phyloP scores from a whole-genome alignment of 2,113 vertebrate genomes.

The Bothrops jararaca region DNA sequence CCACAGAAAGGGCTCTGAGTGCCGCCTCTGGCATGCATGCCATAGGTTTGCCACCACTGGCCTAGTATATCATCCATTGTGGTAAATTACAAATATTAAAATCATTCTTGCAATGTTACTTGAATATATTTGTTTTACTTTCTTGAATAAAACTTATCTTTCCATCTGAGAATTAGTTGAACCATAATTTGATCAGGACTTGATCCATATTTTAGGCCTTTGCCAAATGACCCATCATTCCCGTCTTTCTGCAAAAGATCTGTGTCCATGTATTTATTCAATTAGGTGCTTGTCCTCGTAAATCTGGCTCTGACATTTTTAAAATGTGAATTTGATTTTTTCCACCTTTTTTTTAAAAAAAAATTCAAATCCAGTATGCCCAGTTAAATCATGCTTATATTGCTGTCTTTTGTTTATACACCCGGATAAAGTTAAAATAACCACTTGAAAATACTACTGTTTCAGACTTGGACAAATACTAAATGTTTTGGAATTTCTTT shows the following conservation, averaged over 20 bases:
- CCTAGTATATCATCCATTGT: not conserved
- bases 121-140: not conserved
- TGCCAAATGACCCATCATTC: not conserved
- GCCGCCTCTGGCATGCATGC: no score
- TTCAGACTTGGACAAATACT: slow-evolving; percentile 30
- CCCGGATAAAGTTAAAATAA: not conserved
- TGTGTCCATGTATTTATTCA: not conserved
- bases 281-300: not conserved
- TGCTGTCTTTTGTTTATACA: slow-evolving; percentile 16
- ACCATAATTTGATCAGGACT: not conserved
- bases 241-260: not conserved
- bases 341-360: rapidly evolving
- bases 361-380: not conserved
- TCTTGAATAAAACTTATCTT: not conserved
- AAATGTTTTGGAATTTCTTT: slow-evolving; percentile 8
- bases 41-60: not conserved
- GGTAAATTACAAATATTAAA: not conserved
- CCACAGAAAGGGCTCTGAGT: no score
- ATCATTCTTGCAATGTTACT: not conserved
- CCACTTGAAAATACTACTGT: slow-evolving; percentile 4
- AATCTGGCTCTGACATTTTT: not conserved
- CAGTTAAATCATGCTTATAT: slow-evolving; percentile 11
- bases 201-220: not conserved
- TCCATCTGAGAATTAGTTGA: not conserved
- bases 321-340: not conserved